phyloP scores from a whole-genome alignment of 2,113 vertebrate species.

The Ursus arctos region DNA sequence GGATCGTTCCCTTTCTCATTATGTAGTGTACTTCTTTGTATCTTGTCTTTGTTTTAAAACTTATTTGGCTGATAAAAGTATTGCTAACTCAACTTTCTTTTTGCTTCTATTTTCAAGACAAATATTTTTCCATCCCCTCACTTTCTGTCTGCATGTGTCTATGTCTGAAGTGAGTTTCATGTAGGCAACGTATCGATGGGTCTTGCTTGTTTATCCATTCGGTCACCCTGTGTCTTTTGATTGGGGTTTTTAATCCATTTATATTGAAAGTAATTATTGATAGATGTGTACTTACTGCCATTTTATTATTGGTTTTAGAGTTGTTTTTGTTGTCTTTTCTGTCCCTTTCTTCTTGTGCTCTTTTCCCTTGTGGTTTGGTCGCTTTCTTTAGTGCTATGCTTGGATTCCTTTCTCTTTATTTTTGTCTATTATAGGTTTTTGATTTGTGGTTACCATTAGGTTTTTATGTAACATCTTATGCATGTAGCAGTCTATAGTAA shows the following conservation, averaged over 20 bases:
- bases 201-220: background rate
- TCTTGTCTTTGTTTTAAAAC: background rate
- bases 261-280: background rate
- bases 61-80: background rate
- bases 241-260: background rate
- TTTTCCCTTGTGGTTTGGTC: background rate
- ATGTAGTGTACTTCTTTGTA: background rate
- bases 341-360: background rate
- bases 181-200: background rate
- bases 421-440: background rate
- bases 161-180: background rate
- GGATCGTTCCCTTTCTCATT: background rate
- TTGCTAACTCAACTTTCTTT: background rate
- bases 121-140: background rate
- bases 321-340: background rate
- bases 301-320: background rate
- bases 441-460: background rate
- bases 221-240: background rate
- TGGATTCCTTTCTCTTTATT: background rate
- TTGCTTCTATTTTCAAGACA: background rate
- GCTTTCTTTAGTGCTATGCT: background rate
- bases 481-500: background rate
- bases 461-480: background rate
- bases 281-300: background rate
- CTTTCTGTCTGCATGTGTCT: background rate